Evolutionary conservation across 2,888 invertebrate genomes (phyloP), one percentile per base, ranked within the genome.

Genomic region (Epistrophe grossulariae): DNA sequence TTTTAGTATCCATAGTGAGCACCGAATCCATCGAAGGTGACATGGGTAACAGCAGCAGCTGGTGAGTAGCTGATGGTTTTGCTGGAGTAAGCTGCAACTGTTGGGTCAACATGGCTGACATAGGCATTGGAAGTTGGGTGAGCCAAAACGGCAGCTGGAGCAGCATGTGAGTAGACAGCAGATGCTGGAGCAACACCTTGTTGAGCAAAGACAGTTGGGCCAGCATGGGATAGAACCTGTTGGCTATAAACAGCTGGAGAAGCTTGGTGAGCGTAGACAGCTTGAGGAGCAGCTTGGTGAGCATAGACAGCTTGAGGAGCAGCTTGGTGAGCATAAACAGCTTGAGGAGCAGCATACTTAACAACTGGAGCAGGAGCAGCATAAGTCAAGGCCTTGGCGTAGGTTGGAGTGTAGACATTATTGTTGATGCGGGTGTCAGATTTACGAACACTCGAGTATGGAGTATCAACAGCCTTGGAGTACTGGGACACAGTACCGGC

Each of bases 1-100:
- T 19, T n/a, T 94, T 94, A 95, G 94, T 95, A 95, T 91, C 94
- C 94, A 92, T 95, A 95, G 89, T 94, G 93, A 89, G 94, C 93
- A 88, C 94, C 94, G 80, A 94, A 93, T 88, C 95, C 95, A 88
- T 93, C 93, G 93, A 95, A 95, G 89, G 94, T 91, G 70, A 94
- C 94, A 91, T 95, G 95, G 85, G 95, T 94, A 73, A 94, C 94
- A 68, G 94, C 94, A 88, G 94, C 94, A 55, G 94, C 94, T 59
- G 95, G 94, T 50, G 91, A 31, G 91, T 93, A 77, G 90, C 91
- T 76, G 90, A 94, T 89, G 59, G 90, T 60, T 43, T 84, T 84
- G 80, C 78, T 85, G 55, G 77, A 77, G 64, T 77, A 83, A 11
- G 83, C 71, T 11, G 79, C 89, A 88, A 95, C 90, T 64, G 92